Conservation (phyloP, 2,113 vertebrate genomes). For the Notarius quadriscutis region DNA sequence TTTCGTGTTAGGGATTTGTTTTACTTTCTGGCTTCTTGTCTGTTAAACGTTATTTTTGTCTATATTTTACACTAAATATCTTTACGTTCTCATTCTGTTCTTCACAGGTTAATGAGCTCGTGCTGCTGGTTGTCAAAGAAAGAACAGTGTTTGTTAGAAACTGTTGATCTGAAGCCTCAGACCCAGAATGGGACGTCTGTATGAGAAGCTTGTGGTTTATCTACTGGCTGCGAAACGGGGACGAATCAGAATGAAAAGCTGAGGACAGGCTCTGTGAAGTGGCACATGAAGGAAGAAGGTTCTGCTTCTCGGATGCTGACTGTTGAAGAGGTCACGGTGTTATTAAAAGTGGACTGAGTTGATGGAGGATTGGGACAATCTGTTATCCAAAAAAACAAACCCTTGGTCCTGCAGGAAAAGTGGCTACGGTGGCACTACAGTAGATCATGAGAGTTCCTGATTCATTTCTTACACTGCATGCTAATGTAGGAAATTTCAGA, state of each 20-base stretch:
- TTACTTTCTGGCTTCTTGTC: background rate
- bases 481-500: background rate
- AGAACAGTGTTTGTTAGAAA: constrained; percentile 21
- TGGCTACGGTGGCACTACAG: background rate
- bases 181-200: background rate
- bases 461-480: constrained; percentile 2
- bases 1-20: background rate
- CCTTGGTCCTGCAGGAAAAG: background rate
- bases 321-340: background rate
- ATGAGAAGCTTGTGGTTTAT: background rate
- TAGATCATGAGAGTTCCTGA: background rate
- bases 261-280: background rate
- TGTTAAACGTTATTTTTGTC: background rate
- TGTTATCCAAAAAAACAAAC: background rate
- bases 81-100: constrained; percentile 1
- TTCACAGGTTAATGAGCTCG: constrained; percentile 25
- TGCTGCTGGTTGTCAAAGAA: constrained; percentile 32
- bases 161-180: constrained; percentile 6
- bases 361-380: background rate
- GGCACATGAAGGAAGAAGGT: background rate
- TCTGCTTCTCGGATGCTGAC: background rate
- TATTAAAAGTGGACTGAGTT: background rate
- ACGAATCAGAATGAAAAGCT: background rate
- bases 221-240: background rate
- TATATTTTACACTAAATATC: background rate